Base-by-base conservation (phyloP, 2,797 vertebrate genomes). In the Phyllotis vaccarum region DNA sequence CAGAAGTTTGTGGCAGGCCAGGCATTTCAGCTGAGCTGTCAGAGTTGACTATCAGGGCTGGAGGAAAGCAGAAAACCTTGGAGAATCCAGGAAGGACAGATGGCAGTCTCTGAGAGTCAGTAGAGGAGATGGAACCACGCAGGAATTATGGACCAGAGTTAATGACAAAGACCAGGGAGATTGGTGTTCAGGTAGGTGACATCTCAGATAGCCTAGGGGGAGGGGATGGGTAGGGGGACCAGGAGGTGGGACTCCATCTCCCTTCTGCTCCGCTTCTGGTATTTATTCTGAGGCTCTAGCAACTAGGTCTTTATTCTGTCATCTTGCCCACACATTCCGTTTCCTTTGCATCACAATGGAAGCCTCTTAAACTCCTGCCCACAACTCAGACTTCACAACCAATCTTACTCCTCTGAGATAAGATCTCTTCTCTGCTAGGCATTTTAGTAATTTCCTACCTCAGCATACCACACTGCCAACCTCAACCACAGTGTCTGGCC, bases 251-350 rank as follows among this genome's bases (percentile, higher is more conserved):
- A 37, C 96, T 91, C 95, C 97, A 93, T 94, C 88, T 92, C 78
- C 80, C 62, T 37, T 79, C 43, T 66, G 68, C 13, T 12, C 46
- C 76, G 37, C 5, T 90, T 54, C 90, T 49, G 49, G 56, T 90
- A 31, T 93, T 93, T 89, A 92, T 64, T 78, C 54, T 14, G 40
- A 72, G 66, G 70, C n/a, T 93, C 81, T 95, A 86, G 92, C 85
- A 93, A 95, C 94, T 43, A 43, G 86, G 72, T 75, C 95, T 95
- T 98, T 97, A 70, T 97, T 97, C 76, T 96, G 91, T 97, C 97
- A 97, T 80, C 46, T 49, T n/a, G 54, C 1, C 81, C 60, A 58
- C 43, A 83, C 90, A 34, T 90, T 92, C 83, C 72, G n/a, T 92
- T 52, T 85, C 80, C 60, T 82, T 89, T 43, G 64, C 83, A 90